phyloP scores from a whole-genome alignment of 2,888 invertebrate genomes.

The Acrocera orbiculus region DNA sequence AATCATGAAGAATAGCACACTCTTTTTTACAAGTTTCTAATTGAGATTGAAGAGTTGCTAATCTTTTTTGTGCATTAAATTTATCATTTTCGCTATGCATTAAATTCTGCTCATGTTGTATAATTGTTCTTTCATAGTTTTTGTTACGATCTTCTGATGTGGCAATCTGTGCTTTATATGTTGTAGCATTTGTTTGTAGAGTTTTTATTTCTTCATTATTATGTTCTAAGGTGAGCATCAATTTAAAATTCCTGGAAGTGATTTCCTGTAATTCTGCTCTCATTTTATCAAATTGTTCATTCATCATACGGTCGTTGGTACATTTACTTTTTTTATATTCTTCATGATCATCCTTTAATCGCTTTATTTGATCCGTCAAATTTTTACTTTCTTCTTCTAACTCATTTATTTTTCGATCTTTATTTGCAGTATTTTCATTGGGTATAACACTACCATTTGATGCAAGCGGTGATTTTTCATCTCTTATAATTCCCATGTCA shows the following conservation, averaged over 20 bases:
- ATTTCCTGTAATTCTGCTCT: slow-evolving; percentile 56
- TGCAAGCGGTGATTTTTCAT: slow-evolving; percentile 14
- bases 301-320: slow-evolving; percentile 63
- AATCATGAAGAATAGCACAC: slow-evolving; percentile 55
- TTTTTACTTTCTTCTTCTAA: slow-evolving; percentile 38
- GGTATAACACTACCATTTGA: slow-evolving; percentile 19
- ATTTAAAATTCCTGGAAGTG: slow-evolving; percentile 59
- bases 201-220: slow-evolving; percentile 69
- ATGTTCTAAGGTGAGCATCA: slow-evolving; percentile 65
- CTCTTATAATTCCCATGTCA: too few relatives aligned
- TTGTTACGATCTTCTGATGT: slow-evolving; percentile 74
- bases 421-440: slow-evolving; percentile 27
- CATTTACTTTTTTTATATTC: slow-evolving; percentile 70
- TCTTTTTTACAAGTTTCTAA: slow-evolving; percentile 58
- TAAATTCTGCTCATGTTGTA: slow-evolving; percentile 73
- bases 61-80: slow-evolving; percentile 50
- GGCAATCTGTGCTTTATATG: slow-evolving; percentile 72
- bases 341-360: slow-evolving; percentile 64
- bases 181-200: slow-evolving; percentile 50
- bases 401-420: slow-evolving; percentile 36
- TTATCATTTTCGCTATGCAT: slow-evolving; percentile 62
- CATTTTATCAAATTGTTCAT: slow-evolving; percentile 67
- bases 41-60: slow-evolving; percentile 59
- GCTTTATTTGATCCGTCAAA: slow-evolving; percentile 46
- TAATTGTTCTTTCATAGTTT: slow-evolving; percentile 58